A percentile compares a stretch with the other conserved stretches of the same genome.
Evolutionary conservation across 2,797 vertebrate species (phyloP).

Genomic region (Parauchenoglanis ngamensis): DNA sequence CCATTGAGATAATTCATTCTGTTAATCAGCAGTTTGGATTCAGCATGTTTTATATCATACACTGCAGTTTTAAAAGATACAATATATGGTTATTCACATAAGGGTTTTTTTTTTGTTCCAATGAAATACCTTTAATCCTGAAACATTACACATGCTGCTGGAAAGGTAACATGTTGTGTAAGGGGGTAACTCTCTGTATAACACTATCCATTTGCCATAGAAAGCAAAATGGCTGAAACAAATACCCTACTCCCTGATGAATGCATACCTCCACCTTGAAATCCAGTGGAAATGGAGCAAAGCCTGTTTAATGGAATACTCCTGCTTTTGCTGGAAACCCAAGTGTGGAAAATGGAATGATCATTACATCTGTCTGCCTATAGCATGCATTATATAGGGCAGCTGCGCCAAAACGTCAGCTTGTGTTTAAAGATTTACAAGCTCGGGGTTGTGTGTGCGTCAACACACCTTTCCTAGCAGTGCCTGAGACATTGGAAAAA

Average conservation of each 20-base stretch:
- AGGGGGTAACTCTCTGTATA: conserved; percentile 27
- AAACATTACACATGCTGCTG: not conserved
- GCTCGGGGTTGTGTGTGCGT: conserved; percentile 53
- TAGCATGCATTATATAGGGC: conserved; percentile 24
- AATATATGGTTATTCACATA: not conserved
- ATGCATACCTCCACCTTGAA: not conserved
- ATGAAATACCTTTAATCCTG: not conserved
- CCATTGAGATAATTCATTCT: not conserved
- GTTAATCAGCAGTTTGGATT: not conserved
- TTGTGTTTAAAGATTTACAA: conserved; percentile 65
- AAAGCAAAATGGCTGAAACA: conserved; percentile 34
- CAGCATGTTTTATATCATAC: not conserved
- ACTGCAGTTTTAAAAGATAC: not conserved
- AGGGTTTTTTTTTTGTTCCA: not conserved
- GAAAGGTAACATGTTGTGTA: conserved; percentile 8
- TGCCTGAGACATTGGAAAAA: conserved; percentile 60
- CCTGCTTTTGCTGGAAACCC: not conserved
- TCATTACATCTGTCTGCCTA: conserved; percentile 10
- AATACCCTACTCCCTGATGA: conserved; percentile 30
- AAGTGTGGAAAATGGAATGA: conserved; percentile 21
- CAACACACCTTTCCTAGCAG: conserved; percentile 54
- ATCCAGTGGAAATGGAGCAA: conserved; percentile 6
- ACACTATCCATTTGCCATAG: conserved; percentile 21
- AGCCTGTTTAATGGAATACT: not conserved
- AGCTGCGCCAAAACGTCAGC: conserved; percentile 38